Evolutionary conservation across 2,888 invertebrate genomes (phyloP), one percentile per base, ranked within the genome.

Genomic region (Athrips mouffetella): DNA sequence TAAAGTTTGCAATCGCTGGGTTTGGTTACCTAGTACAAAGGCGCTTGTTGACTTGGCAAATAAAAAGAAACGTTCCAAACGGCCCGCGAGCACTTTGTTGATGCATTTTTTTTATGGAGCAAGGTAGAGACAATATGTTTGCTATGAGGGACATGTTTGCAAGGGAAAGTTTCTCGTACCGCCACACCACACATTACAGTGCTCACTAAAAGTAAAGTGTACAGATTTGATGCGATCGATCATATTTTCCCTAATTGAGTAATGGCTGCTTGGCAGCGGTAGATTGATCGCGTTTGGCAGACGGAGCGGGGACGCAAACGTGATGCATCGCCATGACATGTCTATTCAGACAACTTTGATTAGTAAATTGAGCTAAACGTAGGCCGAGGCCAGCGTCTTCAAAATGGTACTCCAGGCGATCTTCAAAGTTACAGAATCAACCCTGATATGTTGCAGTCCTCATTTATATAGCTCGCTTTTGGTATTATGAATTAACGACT

Each of bases 231-330:
- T 11, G 30, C 15, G 31, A 31, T 21, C 49, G 33, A 50, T 50
- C 47, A 55, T 42, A 42, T 42, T 41, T 21, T 29, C 42, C 62
- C 68, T 79, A 79, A 80, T 80, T 76, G 80, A 77, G 77, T 80
- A 80, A 80, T 80, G 79, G 78, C 62, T 62, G 56, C 56, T 53
- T 55, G 75, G 69, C 75, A 64, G 55, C 59, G 50, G 25, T 64
- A 75, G 76, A 73, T 75, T 73, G 80, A 80, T 80, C 73, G 70
- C 49, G 55, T 61, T 69, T 67, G 62, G 18, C 27, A 27, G 27
- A 27, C 27, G 27, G 27, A 27, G 27, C 27, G 27, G 27, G 10
- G 27, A 2, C 27, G 35, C n/a, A 30, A 71, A 77, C 67, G 71
- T 78, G 76, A 77, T 69, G 70, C 64, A 78, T 77, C 55, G 62